Evolutionary conservation across 2,888 invertebrate genomes (phyloP).

Genomic region (Pollenia amentaria): DNA sequence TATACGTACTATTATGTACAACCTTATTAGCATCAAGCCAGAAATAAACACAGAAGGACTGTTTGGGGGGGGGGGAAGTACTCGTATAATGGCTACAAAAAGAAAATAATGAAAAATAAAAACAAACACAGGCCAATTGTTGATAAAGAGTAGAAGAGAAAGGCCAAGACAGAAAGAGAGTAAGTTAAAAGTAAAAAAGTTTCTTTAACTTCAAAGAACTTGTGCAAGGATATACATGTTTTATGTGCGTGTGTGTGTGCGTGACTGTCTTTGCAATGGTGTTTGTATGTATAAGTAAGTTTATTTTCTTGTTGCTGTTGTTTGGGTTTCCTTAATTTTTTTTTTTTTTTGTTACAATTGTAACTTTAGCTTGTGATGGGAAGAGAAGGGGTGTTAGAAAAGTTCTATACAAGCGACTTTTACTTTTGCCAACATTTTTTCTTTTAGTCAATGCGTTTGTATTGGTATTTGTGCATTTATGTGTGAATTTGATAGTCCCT

Average conservation of each 20-base stretch:
- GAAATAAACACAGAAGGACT: no score
- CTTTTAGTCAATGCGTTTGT: constrained; percentile 13
- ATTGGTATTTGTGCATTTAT: constrained; percentile 23
- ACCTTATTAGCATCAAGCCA: neutral
- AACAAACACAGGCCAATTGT: constrained; percentile 1
- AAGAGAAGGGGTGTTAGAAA: neutral
- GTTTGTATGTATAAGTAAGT: constrained; percentile 29
- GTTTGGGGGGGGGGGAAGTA: no score
- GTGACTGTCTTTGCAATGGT: neutral
- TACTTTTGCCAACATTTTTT: constrained; percentile 62
- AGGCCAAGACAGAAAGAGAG: neutral
- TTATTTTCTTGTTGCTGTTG: constrained; percentile 38
- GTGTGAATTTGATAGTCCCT: neutral
- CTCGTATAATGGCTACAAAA: constrained; percentile 19
- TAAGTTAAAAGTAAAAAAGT: neutral
- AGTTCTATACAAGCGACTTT: constrained; percentile 59
- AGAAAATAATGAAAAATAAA: constrained; percentile 14
- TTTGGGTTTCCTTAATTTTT: constrained; percentile 34
- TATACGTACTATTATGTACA: neutral
- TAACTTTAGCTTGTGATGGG: neutral
- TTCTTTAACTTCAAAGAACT: constrained; percentile 50
- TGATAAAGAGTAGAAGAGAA: neutral
- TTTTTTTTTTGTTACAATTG: constrained; percentile 25
- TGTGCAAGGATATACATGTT: constrained; percentile 56
- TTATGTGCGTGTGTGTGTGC: neutral